These are phyloP conservation scores for Mesoclemmys tuberculata DNA, from an alignment of 2,113 vertebrate species.

Conservation along the genomic window DNA sequence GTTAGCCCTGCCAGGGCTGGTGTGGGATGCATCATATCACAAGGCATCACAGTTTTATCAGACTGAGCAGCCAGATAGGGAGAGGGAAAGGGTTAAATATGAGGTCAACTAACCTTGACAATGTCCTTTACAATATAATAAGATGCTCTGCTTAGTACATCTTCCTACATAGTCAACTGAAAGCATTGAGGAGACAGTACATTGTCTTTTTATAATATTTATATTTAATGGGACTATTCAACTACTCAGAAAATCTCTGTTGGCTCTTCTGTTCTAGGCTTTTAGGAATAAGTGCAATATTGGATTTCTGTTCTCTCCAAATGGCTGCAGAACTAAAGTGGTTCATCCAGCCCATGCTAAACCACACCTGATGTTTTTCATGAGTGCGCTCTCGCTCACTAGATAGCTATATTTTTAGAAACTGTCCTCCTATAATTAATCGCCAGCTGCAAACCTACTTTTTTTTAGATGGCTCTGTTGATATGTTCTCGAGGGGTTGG, in stretches of 20 bases:
- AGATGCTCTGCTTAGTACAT: slow-evolving; percentile 39
- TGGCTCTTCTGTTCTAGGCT: slow-evolving; percentile 58
- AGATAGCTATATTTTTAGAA: neutral
- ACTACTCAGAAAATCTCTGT: slow-evolving; percentile 65
- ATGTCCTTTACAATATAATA: slow-evolving; percentile 45
- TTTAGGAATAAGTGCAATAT: slow-evolving; percentile 68
- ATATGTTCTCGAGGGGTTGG: neutral
- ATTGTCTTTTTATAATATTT: slow-evolving; percentile 71
- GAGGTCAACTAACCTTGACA: slow-evolving; percentile 35
- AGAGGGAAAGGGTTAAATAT: slow-evolving; percentile 42
- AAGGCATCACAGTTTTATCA: too few species aligned
- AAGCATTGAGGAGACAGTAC: slow-evolving; percentile 67
- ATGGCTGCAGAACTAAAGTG: slow-evolving; percentile 42
- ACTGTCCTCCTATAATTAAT: neutral
- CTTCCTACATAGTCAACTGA: slow-evolving; percentile 51
- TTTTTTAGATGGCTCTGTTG: neutral
- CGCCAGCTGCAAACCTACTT: neutral
- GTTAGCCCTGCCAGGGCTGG: too few species aligned
- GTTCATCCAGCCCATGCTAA: slow-evolving; percentile 20
- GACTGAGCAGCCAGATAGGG: neutral
- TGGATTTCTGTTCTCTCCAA: slow-evolving; percentile 46
- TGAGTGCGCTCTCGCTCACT: neutral
- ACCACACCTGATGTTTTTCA: neutral
- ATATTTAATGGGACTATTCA: slow-evolving; percentile 69
- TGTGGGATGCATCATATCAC: too few species aligned